phyloP scores from a whole-genome alignment of 2,888 invertebrate genomes.

The Tiliacea aurago region DNA sequence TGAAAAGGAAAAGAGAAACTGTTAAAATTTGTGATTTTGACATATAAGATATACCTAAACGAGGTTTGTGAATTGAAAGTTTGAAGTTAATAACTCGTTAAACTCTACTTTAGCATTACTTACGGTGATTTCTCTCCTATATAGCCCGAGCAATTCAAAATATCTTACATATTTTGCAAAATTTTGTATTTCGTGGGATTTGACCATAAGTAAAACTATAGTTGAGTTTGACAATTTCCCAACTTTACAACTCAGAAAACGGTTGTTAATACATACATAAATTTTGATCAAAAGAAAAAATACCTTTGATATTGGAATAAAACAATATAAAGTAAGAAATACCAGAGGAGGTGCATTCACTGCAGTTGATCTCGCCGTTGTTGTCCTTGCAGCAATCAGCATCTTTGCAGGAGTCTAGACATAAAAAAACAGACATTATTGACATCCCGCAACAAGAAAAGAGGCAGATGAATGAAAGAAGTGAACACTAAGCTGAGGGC shows the following conservation, averaged over 20 bases:
- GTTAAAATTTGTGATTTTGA: too few species aligned
- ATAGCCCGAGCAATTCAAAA: not conserved
- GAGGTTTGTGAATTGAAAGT: not conserved
- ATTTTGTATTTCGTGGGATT: not conserved
- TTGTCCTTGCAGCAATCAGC: slow-evolving; percentile 79
- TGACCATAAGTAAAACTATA: not conserved
- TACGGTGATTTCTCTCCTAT: too few species aligned
- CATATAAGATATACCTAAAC: not conserved
- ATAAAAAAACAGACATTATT: not conserved
- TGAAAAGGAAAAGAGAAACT: slow-evolving; percentile 64
- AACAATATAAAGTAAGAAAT: not conserved
- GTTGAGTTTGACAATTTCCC: not conserved
- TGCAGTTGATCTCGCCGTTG: slow-evolving; percentile 79
- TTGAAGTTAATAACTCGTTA: too few species aligned
- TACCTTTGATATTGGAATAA: not conserved
- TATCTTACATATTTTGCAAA: not conserved
- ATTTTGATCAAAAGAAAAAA: too few species aligned
- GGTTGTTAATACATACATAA: not conserved
- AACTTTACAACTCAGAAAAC: not conserved
- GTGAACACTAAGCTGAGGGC: not conserved
- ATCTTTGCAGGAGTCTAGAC: slow-evolving; percentile 81
- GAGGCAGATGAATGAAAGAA: not conserved
- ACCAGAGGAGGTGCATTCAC: slow-evolving; percentile 79
- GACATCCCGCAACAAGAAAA: not conserved
- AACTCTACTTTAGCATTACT: too few species aligned